These are phyloP conservation scores for Oreochromis aureus DNA, from an alignment of 2,113 vertebrate species.

Conservation along the genomic window DNA sequence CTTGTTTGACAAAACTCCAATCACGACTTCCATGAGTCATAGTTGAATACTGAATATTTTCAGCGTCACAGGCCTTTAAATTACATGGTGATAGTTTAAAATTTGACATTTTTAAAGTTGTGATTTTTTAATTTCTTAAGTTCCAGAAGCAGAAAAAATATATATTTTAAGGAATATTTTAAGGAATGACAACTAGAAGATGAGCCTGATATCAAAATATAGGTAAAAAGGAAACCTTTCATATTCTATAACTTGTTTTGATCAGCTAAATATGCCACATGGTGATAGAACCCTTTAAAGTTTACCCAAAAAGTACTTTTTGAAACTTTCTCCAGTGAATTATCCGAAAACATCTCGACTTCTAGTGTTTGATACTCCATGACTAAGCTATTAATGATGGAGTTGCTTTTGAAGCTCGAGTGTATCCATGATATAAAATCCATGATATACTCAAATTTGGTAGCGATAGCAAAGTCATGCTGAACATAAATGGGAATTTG, in stretches of 20 bases:
- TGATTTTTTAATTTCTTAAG: not conserved
- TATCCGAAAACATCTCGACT: not conserved
- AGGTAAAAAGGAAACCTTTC: not conserved
- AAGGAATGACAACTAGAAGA: not conserved
- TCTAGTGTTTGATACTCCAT: not conserved
- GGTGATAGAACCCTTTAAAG: not conserved
- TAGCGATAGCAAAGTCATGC: not conserved
- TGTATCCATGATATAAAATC: not conserved
- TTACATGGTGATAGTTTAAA: not conserved
- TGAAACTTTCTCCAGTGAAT: not conserved
- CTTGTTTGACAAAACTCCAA: not conserved
- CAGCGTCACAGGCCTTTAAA: not conserved
- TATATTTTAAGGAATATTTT: not conserved
- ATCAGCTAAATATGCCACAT: not conserved
- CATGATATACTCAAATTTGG: not conserved
- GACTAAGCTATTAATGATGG: not conserved
- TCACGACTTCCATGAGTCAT: not conserved
- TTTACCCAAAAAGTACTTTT: not conserved
- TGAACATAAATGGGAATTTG: not conserved
- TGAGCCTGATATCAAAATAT: not conserved
- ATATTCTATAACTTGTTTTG: not conserved
- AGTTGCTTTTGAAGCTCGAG: not conserved
- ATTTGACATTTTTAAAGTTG: not conserved
- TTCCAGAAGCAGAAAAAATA: rapidly evolving
- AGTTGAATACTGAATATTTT: not conserved